Evolutionary conservation across 2,797 vertebrate genomes (phyloP), one percentile per base, ranked within the genome.

Genomic region (Notamacropus eugenii): DNA sequence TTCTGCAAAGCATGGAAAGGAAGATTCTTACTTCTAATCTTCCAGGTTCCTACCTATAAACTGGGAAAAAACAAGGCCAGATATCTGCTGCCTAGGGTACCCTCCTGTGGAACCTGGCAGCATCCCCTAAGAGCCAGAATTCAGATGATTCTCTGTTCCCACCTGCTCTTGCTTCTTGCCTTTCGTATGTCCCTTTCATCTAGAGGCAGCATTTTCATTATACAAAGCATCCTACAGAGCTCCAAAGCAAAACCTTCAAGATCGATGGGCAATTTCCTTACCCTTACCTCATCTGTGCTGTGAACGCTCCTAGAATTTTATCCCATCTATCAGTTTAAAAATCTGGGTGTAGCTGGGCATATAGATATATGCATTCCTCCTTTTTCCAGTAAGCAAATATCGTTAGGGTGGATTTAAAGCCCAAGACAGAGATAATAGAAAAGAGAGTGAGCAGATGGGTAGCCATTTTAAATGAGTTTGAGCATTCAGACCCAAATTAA

Each of bases 391-490:
- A 82, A 59, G 46, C 27, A 40, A 4, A n/a, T 13, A 87, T 54
- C 58, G 54, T 93, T 1, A 91, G 95, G 58, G 40, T 82, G 19
- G 27, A 13, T 28, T 87, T 95, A 50, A 96, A 96, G 27, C 13
- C 93, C 31, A 55, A 34, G 2, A 0, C 40, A n/a, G 62, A 16
- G 91, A 82, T 90, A 93, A 92, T 50, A 87, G 74, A 50, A 87
- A 46, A 50, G 59, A 90, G 95, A 95, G 90, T 95, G 74, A 95
- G 54, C 59, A 93, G 59, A 34, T 87, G 74, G 74, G 40, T 92
- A 90, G 52, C 90, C 92, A 54, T 93, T 93, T 95, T 92, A 95
- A 95, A 96, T 92, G 54, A 34, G 90, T 54, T 91, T 24, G 54
- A 34, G 91, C 87, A 54, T 95, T 55, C 74, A 94, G 91, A 29